Base-by-base conservation (phyloP, 2,888 invertebrate species). In the Piscicola geometra region DNA sequence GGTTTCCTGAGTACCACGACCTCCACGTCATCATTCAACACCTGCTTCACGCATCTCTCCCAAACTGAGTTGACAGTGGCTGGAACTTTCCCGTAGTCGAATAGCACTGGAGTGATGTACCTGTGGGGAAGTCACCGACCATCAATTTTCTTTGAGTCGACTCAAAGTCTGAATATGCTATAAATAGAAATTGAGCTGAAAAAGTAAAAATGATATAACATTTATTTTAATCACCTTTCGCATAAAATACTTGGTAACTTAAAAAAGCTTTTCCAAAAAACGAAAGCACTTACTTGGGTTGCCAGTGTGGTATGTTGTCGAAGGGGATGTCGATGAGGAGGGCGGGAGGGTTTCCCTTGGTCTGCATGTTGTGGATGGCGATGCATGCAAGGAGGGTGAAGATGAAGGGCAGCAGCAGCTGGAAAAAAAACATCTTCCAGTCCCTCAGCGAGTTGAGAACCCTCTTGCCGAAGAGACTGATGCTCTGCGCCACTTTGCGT, bases 371-470 rank as follows among this genome's bases (percentile, higher is more conserved):
- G 75, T 87, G 83, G 0, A 88, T 82, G 32, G 90, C 88, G 0
- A 91, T 82, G 30, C 91, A 88, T 0, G 90, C 88, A 56, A 90
- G 83, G 21, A 87, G 86, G 81, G 88, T 88, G 86, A 88, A 90
- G 77, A 90, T 78, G 0, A 91, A 84, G 0, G 92, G 91, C 76
- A 92, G 88, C 1, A 89, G 77, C 32, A 91, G 86, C 85, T 92
- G 91, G 1, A 75, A 67, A 15, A 78, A 15, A 15, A 78, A 68
- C 75, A 91, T 86, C 0, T 89, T 32, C 33, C 89, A 74, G 75
- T 81, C 82, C 0, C 83, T 75, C 60, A 77, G 75, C 1, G 81
- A 77, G 77, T 82, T 80, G 0, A 82, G 68, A 1, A 81, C 71
- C 41, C 80, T 76, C 75, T 83, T 83, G 32, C 80, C 70, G 32